Evolutionary conservation across 2,797 vertebrate genomes (phyloP), one percentile per base, ranked within the genome.

Genomic region (Phoebastria nigripes): DNA sequence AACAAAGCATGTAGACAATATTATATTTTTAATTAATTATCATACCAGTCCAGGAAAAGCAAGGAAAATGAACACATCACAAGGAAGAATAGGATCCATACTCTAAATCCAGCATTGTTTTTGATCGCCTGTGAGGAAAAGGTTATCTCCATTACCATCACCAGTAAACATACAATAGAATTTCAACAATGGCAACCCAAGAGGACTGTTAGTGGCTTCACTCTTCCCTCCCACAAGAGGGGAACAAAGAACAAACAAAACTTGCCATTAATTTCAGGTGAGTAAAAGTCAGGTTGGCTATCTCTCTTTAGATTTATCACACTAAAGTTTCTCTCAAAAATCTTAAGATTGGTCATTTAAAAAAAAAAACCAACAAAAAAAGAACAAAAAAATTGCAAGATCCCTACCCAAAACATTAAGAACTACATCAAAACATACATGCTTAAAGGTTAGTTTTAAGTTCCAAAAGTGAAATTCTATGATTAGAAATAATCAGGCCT

Each of bases 41-140:
- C 99, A 21, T 99, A 99, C 99, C 99, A 99, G 97, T 99, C 99
- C 94, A 99, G 98, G 97, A 99, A 99, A 80, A 99, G 98, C 88
- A 99, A 98, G 49, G 99, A 99, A 97, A 99, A 99, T 9, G 99
- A 99, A 92, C 99, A 99, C 99, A 99, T 99, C 84, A 99, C 99
- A 47, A 99, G 98, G 98, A 99, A 99, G 98, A 99, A 99, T 1
- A 99, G 99, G 97, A 99, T 99, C 99, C 99, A 99, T 12, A 99
- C 99, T 10, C 99, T 98, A 98, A 99, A 99, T 90, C 99, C 99
- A 5, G 99, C 99, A 3, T 99, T 99, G 98, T 99, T 99, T 97
- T 99, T 99, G 93, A 99, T 99, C 41, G 99, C 99, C 99, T 99
- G 90, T 71, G 65, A 93, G 35, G 26, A 69, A 80, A 85, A 91